phyloP scores from a whole-genome alignment of 2,888 invertebrate genomes.

The Julus scanicus region DNA sequence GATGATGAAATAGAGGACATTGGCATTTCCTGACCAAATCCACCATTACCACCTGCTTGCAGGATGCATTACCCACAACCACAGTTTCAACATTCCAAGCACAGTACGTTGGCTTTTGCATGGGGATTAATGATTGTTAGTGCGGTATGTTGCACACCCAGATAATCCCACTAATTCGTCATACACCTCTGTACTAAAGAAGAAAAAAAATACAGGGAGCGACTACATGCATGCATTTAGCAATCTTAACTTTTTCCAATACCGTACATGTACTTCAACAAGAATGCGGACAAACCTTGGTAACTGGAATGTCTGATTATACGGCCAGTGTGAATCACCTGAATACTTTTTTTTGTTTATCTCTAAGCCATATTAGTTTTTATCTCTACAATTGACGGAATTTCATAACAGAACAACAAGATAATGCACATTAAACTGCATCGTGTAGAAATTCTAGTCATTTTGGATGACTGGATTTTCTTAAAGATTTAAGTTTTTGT shows the following conservation, averaged over 20 bases:
- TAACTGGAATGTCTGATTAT: constrained; percentile 38
- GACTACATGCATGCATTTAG: background rate
- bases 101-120: background rate
- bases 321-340: background rate
- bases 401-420: background rate
- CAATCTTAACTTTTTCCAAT: background rate
- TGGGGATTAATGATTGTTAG: constrained; percentile 4
- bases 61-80: constrained; percentile 8
- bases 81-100: constrained; percentile 2
- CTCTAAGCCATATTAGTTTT: background rate
- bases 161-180: background rate
- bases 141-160: background rate
- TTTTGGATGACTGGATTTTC: background rate
- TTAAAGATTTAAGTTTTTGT: background rate
- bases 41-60: constrained; percentile 1
- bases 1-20: constrained; percentile 16
- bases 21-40: constrained; percentile 14
- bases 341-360: background rate
- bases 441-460: background rate
- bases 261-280: background rate
- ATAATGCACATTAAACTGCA: background rate
- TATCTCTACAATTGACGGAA: background rate
- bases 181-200: background rate
- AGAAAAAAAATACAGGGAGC: background rate
- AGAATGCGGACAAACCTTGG: constrained; percentile 36